Base-by-base conservation (phyloP, 2,888 invertebrate species). In the Drosophila anceps region DNA sequence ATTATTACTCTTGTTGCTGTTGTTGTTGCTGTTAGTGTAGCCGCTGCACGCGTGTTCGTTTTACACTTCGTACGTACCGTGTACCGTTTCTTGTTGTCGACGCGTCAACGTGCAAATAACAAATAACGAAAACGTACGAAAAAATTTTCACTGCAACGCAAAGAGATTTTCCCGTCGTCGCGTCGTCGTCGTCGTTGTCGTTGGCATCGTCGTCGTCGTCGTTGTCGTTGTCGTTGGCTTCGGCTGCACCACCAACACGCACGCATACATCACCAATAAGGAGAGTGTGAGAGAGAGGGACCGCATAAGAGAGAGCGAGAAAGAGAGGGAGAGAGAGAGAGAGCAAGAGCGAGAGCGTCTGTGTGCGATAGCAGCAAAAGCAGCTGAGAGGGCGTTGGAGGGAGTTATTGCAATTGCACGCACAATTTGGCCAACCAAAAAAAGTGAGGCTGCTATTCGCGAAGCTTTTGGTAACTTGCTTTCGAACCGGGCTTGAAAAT, bases 21-120 rank as follows among this genome's bases (percentile, higher is more conserved):
- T 53, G 46, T 39, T 57, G 35, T 61, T 54, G 60, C 60, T 74
- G 46, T 46, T 69, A 55, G 66, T 74, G 66, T 73, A 76, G 57
- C 61, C 69, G 73, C 73, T 83, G 76, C 70, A 79, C 80, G 80
- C 80, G 82, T 67, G 76, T 63, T 79, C 46, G 51, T 60, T 68
- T 55, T 55, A 67, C 81, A 77, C 81, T 77, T 77, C 66, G 62
- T 66, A 53, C 10, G 48, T 50, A 50, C 81, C 78, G 78, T 73
- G 68, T 76, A 69, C 69, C 91, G 88, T 82, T 83, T 75, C 87
- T 83, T 82, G 83, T 84, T 89, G 84, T 90, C 91, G 90, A 85
- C 83, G 83, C 91, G 92, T 91, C 92, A 91, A 89, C 92, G 90
- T 91, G 91, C 92, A 84, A 91, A 91, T 90, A 91, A 91, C 92